A percentile compares a stretch with the other conserved stretches of the same genome.
These are phyloP conservation scores for Orientallactaga sibirica DNA, from an alignment of 2,797 vertebrate species.

Conservation along the genomic window DNA sequence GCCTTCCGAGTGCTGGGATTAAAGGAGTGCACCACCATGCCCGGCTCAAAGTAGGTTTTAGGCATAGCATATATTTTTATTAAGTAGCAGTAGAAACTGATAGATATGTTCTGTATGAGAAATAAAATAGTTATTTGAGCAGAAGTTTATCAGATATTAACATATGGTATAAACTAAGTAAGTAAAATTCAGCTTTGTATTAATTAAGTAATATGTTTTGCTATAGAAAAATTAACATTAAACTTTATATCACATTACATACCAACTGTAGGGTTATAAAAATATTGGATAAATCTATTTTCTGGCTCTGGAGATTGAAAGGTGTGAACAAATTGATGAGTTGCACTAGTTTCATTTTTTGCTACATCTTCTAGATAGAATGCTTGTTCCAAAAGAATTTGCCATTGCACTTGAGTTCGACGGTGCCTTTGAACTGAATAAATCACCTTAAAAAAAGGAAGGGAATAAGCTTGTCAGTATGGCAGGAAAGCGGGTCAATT, in stretches of 20 bases:
- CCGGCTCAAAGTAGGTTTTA: background rate
- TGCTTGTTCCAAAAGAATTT: conserved; percentile 96
- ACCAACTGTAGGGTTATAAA: conserved; percentile 95
- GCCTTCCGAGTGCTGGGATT: too few species aligned
- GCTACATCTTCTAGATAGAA: conserved; percentile 97
- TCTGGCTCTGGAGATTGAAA: conserved; percentile 92
- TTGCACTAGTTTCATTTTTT: conserved; percentile 95
- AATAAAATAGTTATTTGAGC: background rate
- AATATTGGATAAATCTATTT: conserved; percentile 92
- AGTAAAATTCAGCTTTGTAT: conserved; percentile 42
- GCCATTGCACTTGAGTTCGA: conserved; percentile 97
- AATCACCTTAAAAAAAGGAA: conserved; percentile 91
- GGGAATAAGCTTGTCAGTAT: background rate
- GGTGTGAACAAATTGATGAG: conserved; percentile 94
- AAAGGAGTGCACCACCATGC: too few species aligned
- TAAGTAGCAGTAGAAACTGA: conserved; percentile 36
- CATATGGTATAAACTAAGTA: conserved; percentile 38
- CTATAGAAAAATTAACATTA: conserved; percentile 39
- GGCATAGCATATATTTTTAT: conserved; percentile 28
- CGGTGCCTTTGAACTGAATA: conserved; percentile 97
- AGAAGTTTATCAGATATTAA: conserved; percentile 39
- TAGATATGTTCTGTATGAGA: conserved; percentile 2
- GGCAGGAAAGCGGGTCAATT: background rate
- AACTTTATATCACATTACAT: conserved; percentile 77
- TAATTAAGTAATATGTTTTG: conserved; percentile 50